Evolutionary conservation across 2,888 invertebrate genomes (phyloP).

Genomic region (Erannis defoliaria): DNA sequence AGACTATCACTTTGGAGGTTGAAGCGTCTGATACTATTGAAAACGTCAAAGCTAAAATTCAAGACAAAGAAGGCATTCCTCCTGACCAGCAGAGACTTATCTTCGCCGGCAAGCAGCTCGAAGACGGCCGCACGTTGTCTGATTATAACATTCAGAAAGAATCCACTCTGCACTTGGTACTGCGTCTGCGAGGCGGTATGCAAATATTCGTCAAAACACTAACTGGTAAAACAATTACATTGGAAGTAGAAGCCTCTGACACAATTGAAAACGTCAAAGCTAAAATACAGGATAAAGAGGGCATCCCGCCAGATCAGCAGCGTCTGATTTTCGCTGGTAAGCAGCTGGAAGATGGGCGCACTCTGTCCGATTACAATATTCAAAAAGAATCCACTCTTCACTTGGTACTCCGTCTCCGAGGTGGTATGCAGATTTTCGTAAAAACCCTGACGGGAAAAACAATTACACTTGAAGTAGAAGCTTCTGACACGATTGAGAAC

Average conservation of each 20-base stretch:
- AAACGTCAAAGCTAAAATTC: constrained; percentile 55
- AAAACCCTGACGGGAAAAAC: constrained; percentile 45
- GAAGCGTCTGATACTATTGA: constrained; percentile 54
- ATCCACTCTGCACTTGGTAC: constrained; percentile 52
- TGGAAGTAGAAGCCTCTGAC: constrained; percentile 87
- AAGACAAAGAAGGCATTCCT: constrained; percentile 55
- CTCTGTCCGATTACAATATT: constrained; percentile 53
- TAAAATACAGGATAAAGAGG: constrained; percentile 84
- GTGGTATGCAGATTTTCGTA: constrained; percentile 47
- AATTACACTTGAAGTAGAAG: constrained; percentile 43
- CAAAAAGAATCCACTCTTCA: constrained; percentile 45
- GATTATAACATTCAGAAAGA: constrained; percentile 57
- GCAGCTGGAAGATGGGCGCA: constrained; percentile 89
- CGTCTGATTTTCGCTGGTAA: constrained; percentile 89
- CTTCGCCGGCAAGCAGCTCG: constrained; percentile 54
- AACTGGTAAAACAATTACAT: constrained; percentile 87
- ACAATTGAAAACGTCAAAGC: constrained; percentile 88
- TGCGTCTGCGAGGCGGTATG: constrained; percentile 64
- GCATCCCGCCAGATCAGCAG: constrained; percentile 87
- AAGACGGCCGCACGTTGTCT: constrained; percentile 52
- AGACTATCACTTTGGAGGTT: constrained; percentile 61
- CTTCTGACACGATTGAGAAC: constrained; percentile 45
- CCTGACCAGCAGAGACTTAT: constrained; percentile 54
- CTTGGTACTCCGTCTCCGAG: constrained; percentile 42
- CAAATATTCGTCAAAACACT: constrained; percentile 88